A percentile compares a stretch with the other conserved stretches of the same genome.
Conservation (phyloP, 2,797 vertebrate genomes). For the Semaprochilodus insignis region DNA sequence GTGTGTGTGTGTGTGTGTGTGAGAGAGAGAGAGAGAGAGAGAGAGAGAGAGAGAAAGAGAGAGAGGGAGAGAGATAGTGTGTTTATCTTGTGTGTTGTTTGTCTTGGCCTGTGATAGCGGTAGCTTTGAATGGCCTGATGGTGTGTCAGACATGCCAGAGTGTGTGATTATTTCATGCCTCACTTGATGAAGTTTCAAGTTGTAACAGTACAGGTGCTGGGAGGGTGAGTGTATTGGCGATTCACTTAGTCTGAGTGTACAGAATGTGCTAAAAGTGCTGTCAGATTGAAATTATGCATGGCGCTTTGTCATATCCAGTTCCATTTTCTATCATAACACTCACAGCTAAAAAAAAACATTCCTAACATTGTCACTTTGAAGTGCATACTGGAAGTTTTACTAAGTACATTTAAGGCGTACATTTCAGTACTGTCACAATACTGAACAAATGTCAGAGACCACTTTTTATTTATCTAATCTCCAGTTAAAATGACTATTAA, state of each 20-base stretch:
- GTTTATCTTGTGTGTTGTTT: slow-evolving; percentile 32
- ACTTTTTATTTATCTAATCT: no score
- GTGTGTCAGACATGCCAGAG: slow-evolving; percentile 75
- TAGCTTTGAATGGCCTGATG: slow-evolving; percentile 61
- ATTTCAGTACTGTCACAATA: no score
- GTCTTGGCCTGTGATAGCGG: slow-evolving; percentile 2
- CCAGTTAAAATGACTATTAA: no score
- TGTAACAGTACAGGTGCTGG: slow-evolving; percentile 1
- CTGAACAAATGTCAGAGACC: no score
- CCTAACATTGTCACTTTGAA: no score
- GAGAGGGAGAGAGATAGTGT: not conserved
- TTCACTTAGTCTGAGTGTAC: slow-evolving; percentile 1
- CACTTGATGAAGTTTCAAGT: not conserved
- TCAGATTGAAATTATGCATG: slow-evolving; percentile 7
- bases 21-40: not conserved
- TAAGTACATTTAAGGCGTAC: no score
- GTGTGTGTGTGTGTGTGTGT: slow-evolving; percentile 23
- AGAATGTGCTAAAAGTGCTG: not conserved
- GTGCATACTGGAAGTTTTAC: no score
- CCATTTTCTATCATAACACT: not conserved
- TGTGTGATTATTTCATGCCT: slow-evolving; percentile 59
- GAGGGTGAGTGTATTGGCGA: not conserved
- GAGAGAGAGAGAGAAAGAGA: no score
- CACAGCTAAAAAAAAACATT: not conserved
- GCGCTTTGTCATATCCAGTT: not conserved